Conservation (phyloP, 2,797 vertebrate species). For the Margarornis squamiger region DNA sequence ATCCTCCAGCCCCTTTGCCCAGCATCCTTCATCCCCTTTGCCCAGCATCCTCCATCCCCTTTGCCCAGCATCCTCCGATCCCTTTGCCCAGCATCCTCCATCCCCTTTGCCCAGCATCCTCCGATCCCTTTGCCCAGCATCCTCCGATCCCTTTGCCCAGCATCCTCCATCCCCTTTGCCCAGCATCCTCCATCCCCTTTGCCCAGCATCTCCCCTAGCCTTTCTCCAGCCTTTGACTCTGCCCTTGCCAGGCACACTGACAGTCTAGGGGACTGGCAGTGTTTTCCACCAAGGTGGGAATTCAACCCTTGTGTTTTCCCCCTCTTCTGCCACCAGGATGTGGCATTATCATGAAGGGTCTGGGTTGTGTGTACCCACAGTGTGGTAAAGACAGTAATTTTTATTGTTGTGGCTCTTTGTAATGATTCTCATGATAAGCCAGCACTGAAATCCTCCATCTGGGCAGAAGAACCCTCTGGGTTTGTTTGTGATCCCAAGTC, state of each 20-base stretch:
- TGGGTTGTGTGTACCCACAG: background rate
- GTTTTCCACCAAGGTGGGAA: background rate
- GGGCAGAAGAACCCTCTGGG: background rate
- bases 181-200: background rate
- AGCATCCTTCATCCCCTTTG: no score
- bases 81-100: background rate
- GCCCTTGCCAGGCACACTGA: background rate
- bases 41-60: background rate
- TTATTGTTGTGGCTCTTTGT: background rate
- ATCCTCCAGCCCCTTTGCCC: background rate
- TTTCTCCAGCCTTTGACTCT: background rate
- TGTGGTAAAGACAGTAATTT: rapidly evolving
- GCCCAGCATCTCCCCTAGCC: background rate
- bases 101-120: background rate
- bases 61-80: rapidly evolving
- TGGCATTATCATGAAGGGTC: rapidly evolving
- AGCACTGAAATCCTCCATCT: background rate
- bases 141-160: background rate
- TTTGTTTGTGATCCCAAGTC: background rate
- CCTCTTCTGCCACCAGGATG: background rate
- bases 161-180: rapidly evolving
- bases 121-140: background rate
- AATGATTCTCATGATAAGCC: background rate
- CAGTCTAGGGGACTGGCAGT: background rate
- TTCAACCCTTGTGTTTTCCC: background rate